Base-by-base conservation (phyloP, 2,113 vertebrate genomes). In the Channa maculata region DNA sequence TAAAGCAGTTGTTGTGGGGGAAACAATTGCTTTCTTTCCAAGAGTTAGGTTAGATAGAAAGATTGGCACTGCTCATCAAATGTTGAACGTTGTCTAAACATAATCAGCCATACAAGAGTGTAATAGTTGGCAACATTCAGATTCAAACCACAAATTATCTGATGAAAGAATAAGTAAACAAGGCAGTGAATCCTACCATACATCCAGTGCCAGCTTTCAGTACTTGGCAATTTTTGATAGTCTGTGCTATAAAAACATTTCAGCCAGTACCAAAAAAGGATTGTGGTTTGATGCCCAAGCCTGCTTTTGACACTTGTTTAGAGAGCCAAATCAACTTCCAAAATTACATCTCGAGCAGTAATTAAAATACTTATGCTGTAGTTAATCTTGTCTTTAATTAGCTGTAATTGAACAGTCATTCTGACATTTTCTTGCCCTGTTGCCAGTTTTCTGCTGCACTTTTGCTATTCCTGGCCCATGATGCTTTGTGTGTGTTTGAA, bases 301-400 rank as follows among this genome's bases (percentile, higher is more conserved):
- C 4, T 24, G 38, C 11, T 12, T 65, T 11, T 38, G 37, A 60
- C 11, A 43, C 57, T n/a, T 8, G 52, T 52, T 13, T 5, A 34
- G 15, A 55, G 14, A 52, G 41, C 53, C 51, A 44, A 59, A 43
- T 52, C 53, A 65, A 37, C 59, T 45, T 69, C 38, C 24, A 15
- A 46, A 49, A 54, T 44, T 34, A 69, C 44, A 64, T 9, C 36
- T 24, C 5, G 4, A 67, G 53, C 45, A 9, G 69, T 77, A 68
- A 79, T 86, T 77, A 82, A 80, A 75, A 46, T 52, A 41, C 67
- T 78, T 62, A 59, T 4, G 5, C 39, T 46, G 14, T 57, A 55
- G 50, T 65, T 67, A 60, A 69, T 80, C 48, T n/a, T 14, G 5
- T 36, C 65, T 72, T 75, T 77, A 87, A 85, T 87, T 70, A 60